Evolutionary conservation across 2,113 vertebrate species (phyloP).

Genomic region (Orthochromis malagaraziensis): DNA sequence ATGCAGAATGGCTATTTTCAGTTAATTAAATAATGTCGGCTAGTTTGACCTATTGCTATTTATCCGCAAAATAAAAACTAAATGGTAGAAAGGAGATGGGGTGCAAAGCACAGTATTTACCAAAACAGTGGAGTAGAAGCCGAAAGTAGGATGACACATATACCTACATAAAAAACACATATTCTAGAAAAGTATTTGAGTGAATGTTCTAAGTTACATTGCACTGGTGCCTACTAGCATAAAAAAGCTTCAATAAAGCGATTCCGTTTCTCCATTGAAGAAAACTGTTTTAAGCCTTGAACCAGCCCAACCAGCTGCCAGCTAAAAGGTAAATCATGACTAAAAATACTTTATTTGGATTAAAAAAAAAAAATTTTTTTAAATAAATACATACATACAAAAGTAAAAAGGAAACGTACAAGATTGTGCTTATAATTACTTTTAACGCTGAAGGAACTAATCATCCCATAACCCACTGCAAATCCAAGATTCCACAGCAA

Average conservation of each 20-base stretch:
- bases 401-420: not conserved
- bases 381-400: not conserved
- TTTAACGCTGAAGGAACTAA: not conserved
- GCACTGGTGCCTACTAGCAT: not conserved
- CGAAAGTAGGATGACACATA: not conserved
- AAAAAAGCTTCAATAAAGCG: not conserved
- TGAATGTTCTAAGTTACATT: not conserved
- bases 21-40: not conserved
- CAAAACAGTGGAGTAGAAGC: not conserved
- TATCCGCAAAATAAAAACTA: not conserved
- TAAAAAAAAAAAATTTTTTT: rapidly evolving
- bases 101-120: not conserved
- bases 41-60: not conserved
- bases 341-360: not conserved
- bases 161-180: not conserved
- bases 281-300: not conserved
- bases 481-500: not conserved
- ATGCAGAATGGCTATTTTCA: not conserved
- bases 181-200: not conserved
- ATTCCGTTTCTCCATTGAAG: not conserved
- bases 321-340: not conserved
- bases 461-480: not conserved
- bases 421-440: not conserved
- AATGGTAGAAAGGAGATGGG: not conserved
- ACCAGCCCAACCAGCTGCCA: not conserved